Evolutionary conservation across 2,113 vertebrate species (phyloP).

Genomic region (Poeciliopsis prolifica): DNA sequence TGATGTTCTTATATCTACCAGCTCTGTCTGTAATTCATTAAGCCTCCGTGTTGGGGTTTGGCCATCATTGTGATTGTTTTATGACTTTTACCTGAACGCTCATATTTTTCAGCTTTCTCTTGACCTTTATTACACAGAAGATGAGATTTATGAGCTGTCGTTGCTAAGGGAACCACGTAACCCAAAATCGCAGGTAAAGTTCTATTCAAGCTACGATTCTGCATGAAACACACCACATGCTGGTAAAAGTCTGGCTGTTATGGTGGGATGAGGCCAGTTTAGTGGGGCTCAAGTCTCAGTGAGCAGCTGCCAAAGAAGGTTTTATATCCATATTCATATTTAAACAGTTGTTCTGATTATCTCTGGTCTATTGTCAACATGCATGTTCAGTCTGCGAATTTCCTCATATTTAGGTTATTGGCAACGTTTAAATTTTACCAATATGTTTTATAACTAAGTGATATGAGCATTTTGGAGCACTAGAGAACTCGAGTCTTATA

Average conservation of each 20-base stretch:
- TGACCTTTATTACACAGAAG: slow-evolving; percentile 97
- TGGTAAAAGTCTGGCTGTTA: background rate
- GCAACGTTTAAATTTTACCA: too few relatives aligned
- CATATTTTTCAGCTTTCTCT: slow-evolving; percentile 87
- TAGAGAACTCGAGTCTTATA: too few relatives aligned
- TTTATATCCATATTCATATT: too few relatives aligned
- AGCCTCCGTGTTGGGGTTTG: background rate
- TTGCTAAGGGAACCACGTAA: slow-evolving; percentile 94
- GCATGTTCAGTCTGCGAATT: too few relatives aligned
- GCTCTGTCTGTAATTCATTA: background rate
- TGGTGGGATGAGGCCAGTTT: too few relatives aligned
- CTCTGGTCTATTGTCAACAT: too few relatives aligned
- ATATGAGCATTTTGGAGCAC: too few relatives aligned
- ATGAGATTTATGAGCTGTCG: slow-evolving; percentile 97
- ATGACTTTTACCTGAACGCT: background rate
- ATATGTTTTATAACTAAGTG: too few relatives aligned
- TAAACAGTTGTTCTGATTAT: too few relatives aligned
- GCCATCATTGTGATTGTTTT: background rate
- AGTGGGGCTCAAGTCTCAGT: too few relatives aligned
- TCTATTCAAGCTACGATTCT: background rate
- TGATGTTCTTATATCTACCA: background rate
- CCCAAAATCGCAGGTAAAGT: slow-evolving; percentile 85
- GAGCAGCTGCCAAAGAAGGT: too few relatives aligned
- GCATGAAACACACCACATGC: background rate
- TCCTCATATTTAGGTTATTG: too few relatives aligned